Evolutionary conservation across 2,888 invertebrate genomes (phyloP), one percentile per base, ranked within the genome.

Genomic region (Sphaerophoria rueppellii): DNA sequence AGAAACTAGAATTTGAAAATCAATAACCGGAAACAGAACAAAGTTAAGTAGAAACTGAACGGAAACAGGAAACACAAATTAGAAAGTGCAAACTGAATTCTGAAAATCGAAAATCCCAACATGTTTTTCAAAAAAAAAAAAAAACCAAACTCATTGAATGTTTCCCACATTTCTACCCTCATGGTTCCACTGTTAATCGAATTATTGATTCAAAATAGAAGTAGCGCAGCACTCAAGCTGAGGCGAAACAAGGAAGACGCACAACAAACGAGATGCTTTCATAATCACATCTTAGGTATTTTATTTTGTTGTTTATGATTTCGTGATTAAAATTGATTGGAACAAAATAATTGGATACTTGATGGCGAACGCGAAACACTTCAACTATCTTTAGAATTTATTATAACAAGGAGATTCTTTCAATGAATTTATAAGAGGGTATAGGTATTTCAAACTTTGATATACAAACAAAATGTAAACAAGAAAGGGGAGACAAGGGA

Each of bases 261-360:
- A 24, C 16, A 52, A 9, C 4, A 6, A 52, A 40, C 6, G 4
- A 63, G 4, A 63, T 35, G 14, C 50, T 37, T 65, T 65, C 37
- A 65, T 50, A 65, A 65, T 65, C 35, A 50, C 50, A 65, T 65
- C 35, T 65, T 50, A 65, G 65, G 65, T 65, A 65, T 48, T 37
- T 14, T 34, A 24, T 16, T 55, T 34, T 6, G 12, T 63, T 63
- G 48, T 48, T 35, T 63, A 63, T 35, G 12, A 50, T 50, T 50
- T 65, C 2, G 16, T 12, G 50, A 50, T 50, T 65, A 65, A 65
- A 65, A 65, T 65, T 65, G 50, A 65, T 65, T 65, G 50, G 65
- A 50, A 37, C 12, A 50, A 58, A 57, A 43, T 65, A 65, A 65
- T 65, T 65, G 65, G 65, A 65, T 65, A 50, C 65, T 65, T 65